Evolutionary conservation across 1,140 invertebrate genomes (phyloP).

Genomic region (Cyclina sinensis): DNA sequence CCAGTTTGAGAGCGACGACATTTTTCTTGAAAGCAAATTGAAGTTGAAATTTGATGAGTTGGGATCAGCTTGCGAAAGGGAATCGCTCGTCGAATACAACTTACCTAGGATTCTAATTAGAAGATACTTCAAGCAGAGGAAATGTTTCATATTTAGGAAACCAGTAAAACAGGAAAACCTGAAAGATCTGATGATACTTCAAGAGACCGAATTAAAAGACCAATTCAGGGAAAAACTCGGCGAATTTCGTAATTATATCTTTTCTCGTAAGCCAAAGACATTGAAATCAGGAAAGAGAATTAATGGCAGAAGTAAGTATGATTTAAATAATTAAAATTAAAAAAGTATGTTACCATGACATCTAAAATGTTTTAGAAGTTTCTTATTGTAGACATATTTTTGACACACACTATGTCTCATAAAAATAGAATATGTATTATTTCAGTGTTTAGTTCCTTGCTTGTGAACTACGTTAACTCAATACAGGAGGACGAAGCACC

Average conservation of each 20-base stretch:
- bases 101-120: neutral
- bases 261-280: neutral
- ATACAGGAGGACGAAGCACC: neutral
- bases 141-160: neutral
- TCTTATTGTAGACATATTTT: too few species aligned
- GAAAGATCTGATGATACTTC: neutral
- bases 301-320: too few species aligned
- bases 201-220: neutral
- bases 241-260: neutral
- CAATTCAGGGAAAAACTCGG: neutral
- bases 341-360: too few species aligned
- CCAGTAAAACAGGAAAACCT: neutral
- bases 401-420: too few species aligned
- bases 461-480: neutral
- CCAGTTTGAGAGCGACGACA: neutral
- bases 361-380: too few species aligned
- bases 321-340: too few species aligned
- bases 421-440: too few species aligned
- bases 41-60: neutral
- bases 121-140: slow-evolving; percentile 15
- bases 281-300: too few species aligned
- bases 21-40: neutral
- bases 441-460: too few species aligned
- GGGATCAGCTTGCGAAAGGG: neutral
- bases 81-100: neutral